Base-by-base conservation (phyloP, 2,888 invertebrate genomes). In the Heterodera filipjevi region DNA sequence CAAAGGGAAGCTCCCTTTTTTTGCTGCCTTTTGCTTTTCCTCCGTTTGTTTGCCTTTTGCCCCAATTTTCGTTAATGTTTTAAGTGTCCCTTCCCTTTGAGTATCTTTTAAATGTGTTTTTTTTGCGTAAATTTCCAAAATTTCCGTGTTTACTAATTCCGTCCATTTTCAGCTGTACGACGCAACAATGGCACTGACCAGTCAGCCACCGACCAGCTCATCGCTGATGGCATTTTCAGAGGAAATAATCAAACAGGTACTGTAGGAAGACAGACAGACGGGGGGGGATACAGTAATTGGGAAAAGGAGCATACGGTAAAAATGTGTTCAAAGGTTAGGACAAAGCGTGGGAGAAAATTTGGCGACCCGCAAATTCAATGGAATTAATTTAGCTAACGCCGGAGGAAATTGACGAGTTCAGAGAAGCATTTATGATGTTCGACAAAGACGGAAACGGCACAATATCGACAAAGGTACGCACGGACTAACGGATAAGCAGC, bases 361-460 rank as follows among this genome's bases (percentile, higher is more conserved):
- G n/a, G n/a, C n/a, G n/a, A n/a, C 32, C 32, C 22, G 30, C n/a
- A 33, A 39, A 35, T 64, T 30, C 35, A 8, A 2, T 32, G 32
- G 16, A 59, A 22, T 32, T 32, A 76, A 19, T 76, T 59, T 79
- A 89, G 86, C 77, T 89, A 78, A 86, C 88, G 10, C 87, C 87
- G 14, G 89, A 89, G 73, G 89, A 89, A 75, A 89, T 89, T 80
- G 89, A 89, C 81, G 89, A 89, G 82, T 89, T 89, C 81, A 83
- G 87, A 22, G 89, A 89, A 83, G 83, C 89, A 2, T 89, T 89
- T 82, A 87, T 89, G 88, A 87, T 89, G 87, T 89, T 89, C 78
- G 89, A 89, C 79, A 89, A 89, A 79, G 89, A 89, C 82, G 87
- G 88, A n/a, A 88, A 86, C 79, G 89, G 89, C 33, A 89, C 88